Evolutionary conservation across 2,797 vertebrate species (phyloP).

Genomic region (Anabacerthia variegaticeps): DNA sequence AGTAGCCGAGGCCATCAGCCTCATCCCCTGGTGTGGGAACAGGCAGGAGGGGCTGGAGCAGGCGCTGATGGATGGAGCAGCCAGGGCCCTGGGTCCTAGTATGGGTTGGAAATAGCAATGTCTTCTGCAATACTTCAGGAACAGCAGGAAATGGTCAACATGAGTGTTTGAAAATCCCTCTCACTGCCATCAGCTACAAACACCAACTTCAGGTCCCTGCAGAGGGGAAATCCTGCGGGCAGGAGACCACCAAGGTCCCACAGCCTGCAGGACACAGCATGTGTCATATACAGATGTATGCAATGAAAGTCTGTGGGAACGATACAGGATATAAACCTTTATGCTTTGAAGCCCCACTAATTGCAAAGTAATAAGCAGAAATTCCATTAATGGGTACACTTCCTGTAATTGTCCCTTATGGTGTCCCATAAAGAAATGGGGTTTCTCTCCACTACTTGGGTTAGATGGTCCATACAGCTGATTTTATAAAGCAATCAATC

Average conservation of each 20-base stretch:
- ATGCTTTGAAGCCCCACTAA: not conserved
- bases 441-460: not conserved
- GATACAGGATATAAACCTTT: not conserved
- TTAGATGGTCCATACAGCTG: not conserved
- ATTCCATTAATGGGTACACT: not conserved
- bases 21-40: fast-evolving
- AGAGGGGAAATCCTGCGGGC: not conserved
- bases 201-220: not conserved
- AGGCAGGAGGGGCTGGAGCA: fast-evolving
- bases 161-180: not conserved
- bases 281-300: fast-evolving
- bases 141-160: not conserved
- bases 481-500: not conserved
- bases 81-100: fast-evolving
- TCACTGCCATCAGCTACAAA: not conserved
- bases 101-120: not conserved
- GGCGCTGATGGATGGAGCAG: not conserved
- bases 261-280: not conserved
- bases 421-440: not conserved
- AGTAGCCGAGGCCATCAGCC: fast-evolving
- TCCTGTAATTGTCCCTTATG: not conserved
- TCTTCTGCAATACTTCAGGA: not conserved
- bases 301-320: not conserved
- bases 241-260: not conserved
- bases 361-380: not conserved